Evolutionary conservation across 2,888 invertebrate genomes (phyloP).

Genomic region (Erannis defoliaria): DNA sequence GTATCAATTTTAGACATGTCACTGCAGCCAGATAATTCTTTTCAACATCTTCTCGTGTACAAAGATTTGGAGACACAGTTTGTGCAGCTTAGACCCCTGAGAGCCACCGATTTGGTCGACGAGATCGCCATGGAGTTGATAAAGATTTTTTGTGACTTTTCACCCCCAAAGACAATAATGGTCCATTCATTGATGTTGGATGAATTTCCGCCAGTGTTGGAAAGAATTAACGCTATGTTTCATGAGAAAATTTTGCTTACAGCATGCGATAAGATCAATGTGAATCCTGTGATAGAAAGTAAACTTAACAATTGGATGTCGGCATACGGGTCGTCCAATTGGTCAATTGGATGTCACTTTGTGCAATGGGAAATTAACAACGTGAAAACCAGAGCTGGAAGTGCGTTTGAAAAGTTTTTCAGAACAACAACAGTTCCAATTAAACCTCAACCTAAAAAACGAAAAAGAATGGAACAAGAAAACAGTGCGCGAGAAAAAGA

Average conservation of each 20-base stretch:
- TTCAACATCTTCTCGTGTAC: neutral
- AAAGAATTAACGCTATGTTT: neutral
- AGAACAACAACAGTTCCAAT: neutral
- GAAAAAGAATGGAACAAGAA: neutral
- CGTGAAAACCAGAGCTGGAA: neutral
- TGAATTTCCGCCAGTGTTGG: neutral
- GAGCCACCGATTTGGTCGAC: neutral
- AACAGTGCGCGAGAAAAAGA: neutral
- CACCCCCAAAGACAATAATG: neutral
- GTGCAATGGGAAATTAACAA: slow-evolving; percentile 26
- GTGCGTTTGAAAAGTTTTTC: slow-evolving; percentile 9
- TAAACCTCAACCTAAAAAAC: neutral
- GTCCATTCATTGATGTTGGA: neutral
- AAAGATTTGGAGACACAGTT: slow-evolving; percentile 10
- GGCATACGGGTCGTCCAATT: neutral
- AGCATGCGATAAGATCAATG: neutral
- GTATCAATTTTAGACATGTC: slow-evolving; percentile 19
- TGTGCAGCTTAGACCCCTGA: slow-evolving; percentile 18
- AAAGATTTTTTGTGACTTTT: slow-evolving; percentile 17
- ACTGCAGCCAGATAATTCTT: neutral
- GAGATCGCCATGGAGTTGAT: slow-evolving; percentile 21
- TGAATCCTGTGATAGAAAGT: neutral
- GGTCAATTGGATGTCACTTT: slow-evolving; percentile 17
- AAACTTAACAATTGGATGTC: neutral
- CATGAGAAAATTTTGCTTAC: neutral